These are phyloP conservation scores for Dascyllus trimaculatus DNA, from an alignment of 2,113 vertebrate species.

Conservation along the genomic window DNA sequence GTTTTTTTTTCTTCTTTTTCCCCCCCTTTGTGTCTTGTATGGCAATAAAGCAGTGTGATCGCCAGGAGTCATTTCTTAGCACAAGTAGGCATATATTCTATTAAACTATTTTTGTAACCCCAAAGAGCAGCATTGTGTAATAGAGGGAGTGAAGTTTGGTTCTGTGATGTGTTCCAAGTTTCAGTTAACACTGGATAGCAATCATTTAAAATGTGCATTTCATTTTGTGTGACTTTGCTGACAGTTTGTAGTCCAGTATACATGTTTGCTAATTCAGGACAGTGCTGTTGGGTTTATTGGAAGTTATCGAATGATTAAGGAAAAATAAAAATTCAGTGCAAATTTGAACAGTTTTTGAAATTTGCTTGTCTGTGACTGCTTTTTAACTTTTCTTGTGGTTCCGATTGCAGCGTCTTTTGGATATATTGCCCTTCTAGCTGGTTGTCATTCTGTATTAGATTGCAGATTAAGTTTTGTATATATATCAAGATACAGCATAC, in stretches of 20 bases:
- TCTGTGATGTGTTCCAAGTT: constrained; percentile 67
- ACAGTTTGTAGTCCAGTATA: constrained; percentile 79
- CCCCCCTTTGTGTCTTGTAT: constrained; percentile 55
- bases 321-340: constrained; percentile 70
- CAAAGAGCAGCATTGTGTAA: constrained; percentile 79
- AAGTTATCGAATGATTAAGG: constrained; percentile 78
- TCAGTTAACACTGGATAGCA: constrained; percentile 79
- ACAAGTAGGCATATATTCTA: constrained; percentile 66
- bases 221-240: constrained; percentile 84
- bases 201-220: constrained; percentile 75
- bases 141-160: constrained; percentile 68
- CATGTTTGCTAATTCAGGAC: constrained; percentile 81
- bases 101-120: constrained; percentile 78
- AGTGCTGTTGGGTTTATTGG: constrained; percentile 82
- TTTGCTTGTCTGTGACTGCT: not conserved
- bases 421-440: constrained; percentile 1
- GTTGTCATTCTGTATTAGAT: no score
- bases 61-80: constrained; percentile 67
- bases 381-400: not conserved
- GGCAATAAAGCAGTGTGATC: constrained; percentile 77
- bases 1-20: no score
- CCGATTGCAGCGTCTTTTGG: no score
- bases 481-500: no score
- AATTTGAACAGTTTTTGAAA: constrained; percentile 27
- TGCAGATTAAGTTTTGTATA: no score